Evolutionary conservation across 2,888 invertebrate genomes (phyloP).

Genomic region (Sipha maydis): DNA sequence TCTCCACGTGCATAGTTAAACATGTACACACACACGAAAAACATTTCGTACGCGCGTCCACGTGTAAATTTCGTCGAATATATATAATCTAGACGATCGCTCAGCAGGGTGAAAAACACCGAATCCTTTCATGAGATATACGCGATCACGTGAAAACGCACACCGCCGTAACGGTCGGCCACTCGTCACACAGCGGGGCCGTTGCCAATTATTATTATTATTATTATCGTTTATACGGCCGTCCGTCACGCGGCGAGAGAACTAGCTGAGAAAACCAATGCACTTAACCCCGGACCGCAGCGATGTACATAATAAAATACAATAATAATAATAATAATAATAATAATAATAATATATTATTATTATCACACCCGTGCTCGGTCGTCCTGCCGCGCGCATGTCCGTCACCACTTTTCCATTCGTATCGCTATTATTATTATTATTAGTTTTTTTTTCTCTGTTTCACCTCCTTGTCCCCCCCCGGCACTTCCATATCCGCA

Average conservation of each 20-base stretch:
- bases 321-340: constrained; percentile 18
- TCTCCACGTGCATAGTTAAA: too few relatives aligned
- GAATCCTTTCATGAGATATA: background rate
- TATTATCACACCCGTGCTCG: background rate
- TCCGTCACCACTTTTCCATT: background rate
- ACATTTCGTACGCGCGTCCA: background rate
- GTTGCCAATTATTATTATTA: constrained; percentile 30
- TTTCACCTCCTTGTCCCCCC: too few relatives aligned
- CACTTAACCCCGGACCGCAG: constrained; percentile 34
- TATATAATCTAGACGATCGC: background rate
- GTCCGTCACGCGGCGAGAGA: constrained; percentile 30
- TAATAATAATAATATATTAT: constrained; percentile 18
- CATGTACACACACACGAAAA: too few relatives aligned
- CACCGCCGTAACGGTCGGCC: constrained; percentile 42
- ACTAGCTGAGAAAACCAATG: background rate
- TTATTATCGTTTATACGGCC: constrained; percentile 22
- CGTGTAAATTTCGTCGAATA: background rate
- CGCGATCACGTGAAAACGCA: background rate
- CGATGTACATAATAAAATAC: constrained; percentile 15
- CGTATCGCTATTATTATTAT: constrained; percentile 10
- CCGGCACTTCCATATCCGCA: too few relatives aligned
- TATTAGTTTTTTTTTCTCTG: background rate
- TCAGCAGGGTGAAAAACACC: background rate
- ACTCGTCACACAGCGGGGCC: constrained; percentile 60
- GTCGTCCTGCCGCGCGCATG: background rate